Conservation (phyloP, 2,888 invertebrate genomes). For the Gymnoscelis rufifasciata region DNA sequence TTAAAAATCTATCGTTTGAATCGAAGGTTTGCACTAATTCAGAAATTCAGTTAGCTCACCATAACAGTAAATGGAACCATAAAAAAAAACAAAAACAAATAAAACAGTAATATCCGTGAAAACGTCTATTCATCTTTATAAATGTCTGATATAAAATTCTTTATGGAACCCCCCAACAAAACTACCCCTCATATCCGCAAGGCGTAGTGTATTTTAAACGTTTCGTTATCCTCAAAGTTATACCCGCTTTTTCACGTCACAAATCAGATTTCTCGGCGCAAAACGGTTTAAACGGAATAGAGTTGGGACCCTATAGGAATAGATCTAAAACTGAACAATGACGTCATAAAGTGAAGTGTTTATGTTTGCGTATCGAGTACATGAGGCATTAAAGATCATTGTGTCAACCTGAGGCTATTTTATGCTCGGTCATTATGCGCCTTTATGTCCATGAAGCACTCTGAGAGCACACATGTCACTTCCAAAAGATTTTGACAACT, state of each 20-base stretch:
- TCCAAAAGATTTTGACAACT: too few species aligned
- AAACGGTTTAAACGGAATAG: conserved; percentile 25
- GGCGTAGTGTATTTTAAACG: conserved; percentile 20
- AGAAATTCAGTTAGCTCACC: too few species aligned
- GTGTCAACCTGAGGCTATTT: too few species aligned
- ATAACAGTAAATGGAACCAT: neutral
- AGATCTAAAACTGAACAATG: too few species aligned
- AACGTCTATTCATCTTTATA: conserved; percentile 19
- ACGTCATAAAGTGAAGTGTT: neutral
- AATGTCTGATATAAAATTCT: conserved; percentile 24
- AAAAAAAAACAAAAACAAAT: neutral
- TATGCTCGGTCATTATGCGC: too few species aligned
- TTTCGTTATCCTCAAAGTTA: conserved; percentile 26
- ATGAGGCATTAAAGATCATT: too few species aligned
- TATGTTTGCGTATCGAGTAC: neutral
- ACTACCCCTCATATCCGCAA: conserved; percentile 15
- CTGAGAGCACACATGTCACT: too few species aligned
- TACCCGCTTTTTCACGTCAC: conserved; percentile 22
- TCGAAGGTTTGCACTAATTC: too few species aligned
- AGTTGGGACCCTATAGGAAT: neutral
- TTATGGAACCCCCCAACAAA: conserved; percentile 23
- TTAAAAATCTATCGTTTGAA: too few species aligned
- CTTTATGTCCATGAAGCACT: too few species aligned
- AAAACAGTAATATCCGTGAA: neutral
- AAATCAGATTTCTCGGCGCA: conserved; percentile 30